These are phyloP conservation scores for Oreochromis mossambicus DNA, from an alignment of 2,797 vertebrate species.

Conservation along the genomic window DNA sequence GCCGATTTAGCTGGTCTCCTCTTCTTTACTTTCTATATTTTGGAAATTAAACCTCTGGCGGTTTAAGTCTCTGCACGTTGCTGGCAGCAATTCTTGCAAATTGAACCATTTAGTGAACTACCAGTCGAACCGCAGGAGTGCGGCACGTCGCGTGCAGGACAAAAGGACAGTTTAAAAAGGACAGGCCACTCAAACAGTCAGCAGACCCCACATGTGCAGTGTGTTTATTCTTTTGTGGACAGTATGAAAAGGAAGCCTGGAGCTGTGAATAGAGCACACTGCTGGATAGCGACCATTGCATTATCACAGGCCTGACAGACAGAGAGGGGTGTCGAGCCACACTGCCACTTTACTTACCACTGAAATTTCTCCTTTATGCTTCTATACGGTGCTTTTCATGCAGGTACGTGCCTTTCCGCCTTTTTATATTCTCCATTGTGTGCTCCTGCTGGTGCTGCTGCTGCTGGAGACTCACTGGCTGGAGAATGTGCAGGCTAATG, in stretches of 20 bases:
- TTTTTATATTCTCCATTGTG: conserved; percentile 4
- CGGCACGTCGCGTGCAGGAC: background rate
- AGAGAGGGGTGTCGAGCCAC: conserved; percentile 1
- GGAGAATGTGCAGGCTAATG: background rate
- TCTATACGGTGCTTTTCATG: conserved; percentile 12
- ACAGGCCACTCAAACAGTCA: background rate
- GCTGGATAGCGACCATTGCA: conserved; percentile 16
- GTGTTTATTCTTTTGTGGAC: conserved; percentile 36
- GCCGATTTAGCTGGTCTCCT: background rate
- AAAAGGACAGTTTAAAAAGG: conserved; percentile 16
- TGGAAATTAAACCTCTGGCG: background rate
- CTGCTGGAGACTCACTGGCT: background rate
- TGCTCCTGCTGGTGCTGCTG: background rate
- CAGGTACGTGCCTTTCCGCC: conserved; percentile 5
- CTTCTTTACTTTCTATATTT: background rate
- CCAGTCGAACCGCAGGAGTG: fast-evolving
- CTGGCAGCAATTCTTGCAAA: background rate
- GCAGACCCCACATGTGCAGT: background rate
- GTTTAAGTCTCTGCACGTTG: background rate
- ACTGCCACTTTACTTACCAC: conserved; percentile 9
- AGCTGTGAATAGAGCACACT: conserved; percentile 39
- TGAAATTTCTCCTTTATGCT: conserved; percentile 27
- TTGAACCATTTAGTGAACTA: background rate
- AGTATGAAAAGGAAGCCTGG: conserved; percentile 34
- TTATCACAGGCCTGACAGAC: conserved; percentile 38